phyloP scores from a whole-genome alignment of 2,888 invertebrate genomes.

The Dolichopus griseipennis region DNA sequence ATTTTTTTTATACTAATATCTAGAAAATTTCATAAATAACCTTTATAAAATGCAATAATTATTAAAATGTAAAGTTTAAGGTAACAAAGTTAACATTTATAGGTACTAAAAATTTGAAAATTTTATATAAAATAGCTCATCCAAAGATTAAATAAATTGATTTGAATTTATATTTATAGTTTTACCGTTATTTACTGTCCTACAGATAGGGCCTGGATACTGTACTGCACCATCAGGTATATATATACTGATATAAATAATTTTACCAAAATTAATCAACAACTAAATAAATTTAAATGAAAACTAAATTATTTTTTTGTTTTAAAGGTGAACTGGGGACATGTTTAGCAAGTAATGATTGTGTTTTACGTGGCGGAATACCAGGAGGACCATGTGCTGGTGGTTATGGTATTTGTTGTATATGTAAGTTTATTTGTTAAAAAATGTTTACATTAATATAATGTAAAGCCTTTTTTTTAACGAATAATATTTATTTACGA shows the following conservation, averaged over 20 bases:
- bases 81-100: no score
- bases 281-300: background rate
- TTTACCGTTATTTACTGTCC: conserved; percentile 68
- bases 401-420: conserved; percentile 41
- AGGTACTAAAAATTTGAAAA: no score
- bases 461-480: background rate
- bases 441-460: no score
- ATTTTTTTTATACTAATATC: no score
- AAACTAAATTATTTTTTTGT: background rate
- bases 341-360: conserved; percentile 64
- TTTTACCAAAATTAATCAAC: no score
- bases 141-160: no score
- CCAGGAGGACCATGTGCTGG: conserved; percentile 70
- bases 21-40: no score
- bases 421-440: conserved; percentile 32
- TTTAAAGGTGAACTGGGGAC: conserved; percentile 65
- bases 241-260: background rate
- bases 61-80: no score
- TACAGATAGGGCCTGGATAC: conserved; percentile 66
- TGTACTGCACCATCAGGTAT: conserved; percentile 56
- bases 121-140: no score
- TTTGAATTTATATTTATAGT: no score
- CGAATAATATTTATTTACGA: background rate
- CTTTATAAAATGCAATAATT: no score
- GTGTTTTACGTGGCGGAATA: conserved; percentile 60